These are phyloP conservation scores for Melipona quadrifasciata DNA, from an alignment of 1,140 invertebrate species.

Conservation along the genomic window DNA sequence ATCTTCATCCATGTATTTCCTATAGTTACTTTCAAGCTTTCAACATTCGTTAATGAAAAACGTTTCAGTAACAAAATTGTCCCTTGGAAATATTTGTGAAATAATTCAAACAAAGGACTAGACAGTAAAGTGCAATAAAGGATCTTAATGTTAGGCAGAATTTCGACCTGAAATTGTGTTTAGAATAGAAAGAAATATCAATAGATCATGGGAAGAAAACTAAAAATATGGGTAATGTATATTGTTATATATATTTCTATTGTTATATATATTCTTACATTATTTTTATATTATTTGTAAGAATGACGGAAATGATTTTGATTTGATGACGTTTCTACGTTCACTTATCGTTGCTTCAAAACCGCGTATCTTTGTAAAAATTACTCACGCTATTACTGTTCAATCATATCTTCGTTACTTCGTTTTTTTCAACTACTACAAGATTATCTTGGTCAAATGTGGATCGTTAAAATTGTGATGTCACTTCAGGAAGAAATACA, in stretches of 20 bases:
- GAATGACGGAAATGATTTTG: no score
- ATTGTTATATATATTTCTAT: no score
- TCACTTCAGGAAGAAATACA: no score
- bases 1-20: neutral
- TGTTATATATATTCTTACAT: no score
- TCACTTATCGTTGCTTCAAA: no score
- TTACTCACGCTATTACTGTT: neutral
- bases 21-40: accelerated
- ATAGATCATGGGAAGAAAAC: neutral
- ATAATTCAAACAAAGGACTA: no score
- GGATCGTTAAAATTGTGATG: neutral
- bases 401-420: neutral
- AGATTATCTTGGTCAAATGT: constrained; percentile 1
- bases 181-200: neutral
- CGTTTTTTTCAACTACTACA: neutral
- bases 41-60: neutral
- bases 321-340: no score
- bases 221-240: neutral
- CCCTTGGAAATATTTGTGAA: no score
- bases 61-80: no score
- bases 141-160: neutral
- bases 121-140: neutral
- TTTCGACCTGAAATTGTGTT: no score
- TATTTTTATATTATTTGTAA: no score
- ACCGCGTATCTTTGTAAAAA: no score